Evolutionary conservation across 2,113 vertebrate species (phyloP).

Genomic region (Rana temporaria): DNA sequence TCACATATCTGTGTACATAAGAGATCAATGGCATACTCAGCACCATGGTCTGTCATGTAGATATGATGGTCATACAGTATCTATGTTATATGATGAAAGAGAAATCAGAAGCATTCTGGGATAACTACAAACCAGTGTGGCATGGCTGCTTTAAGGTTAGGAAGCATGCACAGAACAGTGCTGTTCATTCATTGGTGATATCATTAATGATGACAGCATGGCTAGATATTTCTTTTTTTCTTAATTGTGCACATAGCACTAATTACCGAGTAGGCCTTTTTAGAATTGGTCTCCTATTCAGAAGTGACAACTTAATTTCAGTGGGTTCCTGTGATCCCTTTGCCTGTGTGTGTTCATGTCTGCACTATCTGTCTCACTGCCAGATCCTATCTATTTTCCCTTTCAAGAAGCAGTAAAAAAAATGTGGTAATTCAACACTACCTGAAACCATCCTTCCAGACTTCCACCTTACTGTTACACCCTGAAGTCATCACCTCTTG

Average conservation of each 20-base stretch:
- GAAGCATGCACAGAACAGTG: background rate
- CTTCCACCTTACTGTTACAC: slow-evolving; percentile 75
- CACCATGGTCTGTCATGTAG: background rate
- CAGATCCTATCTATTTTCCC: slow-evolving; percentile 70
- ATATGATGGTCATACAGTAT: background rate
- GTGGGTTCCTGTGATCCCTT: slow-evolving; percentile 54
- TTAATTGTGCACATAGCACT: slow-evolving; percentile 57
- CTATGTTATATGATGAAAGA: background rate
- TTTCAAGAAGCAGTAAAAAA: slow-evolving; percentile 66
- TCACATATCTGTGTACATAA: too few species aligned
- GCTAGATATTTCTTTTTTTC: slow-evolving; percentile 50
- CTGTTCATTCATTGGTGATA: slow-evolving; percentile 45
- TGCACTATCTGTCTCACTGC: slow-evolving; percentile 54
- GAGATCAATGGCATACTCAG: background rate
- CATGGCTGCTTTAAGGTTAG: slow-evolving; percentile 2
- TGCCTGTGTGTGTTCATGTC: slow-evolving; percentile 52
- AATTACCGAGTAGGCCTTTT: slow-evolving; percentile 54
- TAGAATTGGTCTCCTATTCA: slow-evolving; percentile 55
- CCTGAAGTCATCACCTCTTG: slow-evolving; percentile 79
- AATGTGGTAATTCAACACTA: slow-evolving; percentile 75
- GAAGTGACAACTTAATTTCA: slow-evolving; percentile 58
- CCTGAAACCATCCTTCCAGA: slow-evolving; percentile 76
- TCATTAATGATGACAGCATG: slow-evolving; percentile 52
- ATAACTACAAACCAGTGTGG: slow-evolving; percentile 23
- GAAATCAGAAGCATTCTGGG: background rate